A percentile compares a stretch with the other conserved stretches of the same genome.
Conservation (phyloP, 2,113 vertebrate genomes). For the Anoplopoma fimbria region DNA sequence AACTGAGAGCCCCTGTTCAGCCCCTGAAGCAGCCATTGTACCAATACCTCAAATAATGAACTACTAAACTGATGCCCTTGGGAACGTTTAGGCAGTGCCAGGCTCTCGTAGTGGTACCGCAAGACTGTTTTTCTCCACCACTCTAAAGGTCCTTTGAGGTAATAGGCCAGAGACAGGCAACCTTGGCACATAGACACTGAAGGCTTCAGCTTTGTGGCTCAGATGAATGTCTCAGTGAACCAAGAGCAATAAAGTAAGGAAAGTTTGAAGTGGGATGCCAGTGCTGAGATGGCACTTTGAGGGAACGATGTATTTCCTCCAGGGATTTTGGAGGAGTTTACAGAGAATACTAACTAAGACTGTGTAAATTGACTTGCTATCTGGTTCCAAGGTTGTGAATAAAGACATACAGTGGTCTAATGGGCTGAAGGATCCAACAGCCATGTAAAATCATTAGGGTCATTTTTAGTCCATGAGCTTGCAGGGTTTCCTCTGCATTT, state of each 20-base stretch:
- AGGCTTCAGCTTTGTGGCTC: slow-evolving; percentile 38
- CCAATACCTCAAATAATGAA: slow-evolving; percentile 8
- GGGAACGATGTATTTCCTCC: slow-evolving; percentile 33
- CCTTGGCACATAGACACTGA: slow-evolving; percentile 47
- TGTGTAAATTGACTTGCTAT: background rate
- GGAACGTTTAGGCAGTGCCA: slow-evolving; percentile 35
- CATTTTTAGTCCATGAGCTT: background rate
- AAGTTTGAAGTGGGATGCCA: slow-evolving; percentile 41
- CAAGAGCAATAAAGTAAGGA: slow-evolving; percentile 52
- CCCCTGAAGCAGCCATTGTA: slow-evolving; percentile 1
- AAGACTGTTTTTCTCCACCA: slow-evolving; percentile 45
- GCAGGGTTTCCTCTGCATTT: background rate
- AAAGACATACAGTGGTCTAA: background rate
- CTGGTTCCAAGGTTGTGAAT: background rate
- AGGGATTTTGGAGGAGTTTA: slow-evolving; percentile 27
- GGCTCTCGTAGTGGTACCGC: slow-evolving; percentile 24
- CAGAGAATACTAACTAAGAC: slow-evolving; percentile 13
- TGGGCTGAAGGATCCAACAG: background rate
- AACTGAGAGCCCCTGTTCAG: slow-evolving; percentile 15
- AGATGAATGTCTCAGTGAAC: slow-evolving; percentile 28
- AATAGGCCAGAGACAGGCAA: slow-evolving; percentile 46
- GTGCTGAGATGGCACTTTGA: slow-evolving; percentile 57
- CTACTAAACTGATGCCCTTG: slow-evolving; percentile 36
- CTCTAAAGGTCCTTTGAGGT: slow-evolving; percentile 66
- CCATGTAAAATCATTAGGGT: slow-evolving; percentile 14